Evolutionary conservation across 1,140 invertebrate species (phyloP), one percentile per base, ranked within the genome.

Genomic region (Holotrichia oblita): DNA sequence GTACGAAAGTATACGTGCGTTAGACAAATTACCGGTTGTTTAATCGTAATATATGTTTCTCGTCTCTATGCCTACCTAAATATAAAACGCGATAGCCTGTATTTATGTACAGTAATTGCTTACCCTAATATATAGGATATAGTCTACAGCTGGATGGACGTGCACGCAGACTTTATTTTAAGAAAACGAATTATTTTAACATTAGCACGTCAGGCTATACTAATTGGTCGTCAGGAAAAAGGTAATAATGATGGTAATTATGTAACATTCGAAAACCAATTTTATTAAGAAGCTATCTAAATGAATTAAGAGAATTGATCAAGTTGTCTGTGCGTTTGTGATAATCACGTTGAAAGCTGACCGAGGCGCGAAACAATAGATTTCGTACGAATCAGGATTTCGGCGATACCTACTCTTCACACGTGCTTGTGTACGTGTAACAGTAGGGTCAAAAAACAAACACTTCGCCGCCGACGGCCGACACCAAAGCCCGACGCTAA

Each of bases 11-110:
- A 55, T 55, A 55, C 7, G 48, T n/a, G 17, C 48, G 48, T 17
- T 55, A 17, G 14, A 17, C 48, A 55, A 55, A 55, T 55, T 55
- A 55, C 48, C 48, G 48, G 48, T 55, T 55, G 48, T 55, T 17
- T 55, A 55, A 55, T 55, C 6, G n/a, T 55, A 55, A 55, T 55
- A 55, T 55, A 55, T 55, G 48, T 55, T 55, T 55, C n/a, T 14
- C 14, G 14, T 44, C 9, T 44, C 8, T 44, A 10, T 44, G 7
- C 42, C 12, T 55, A 55, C 2, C 12, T n/a, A 55, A 6, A 55
- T 55, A 55, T n/a, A 55, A 17, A 55, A 55, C 14, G 48, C 48
- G 17, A 17, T 14, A 17, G 48, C 42, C 42, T 44, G 42, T 34
- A 34, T 34, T 34, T 44, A 44, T 14, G 42, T 44, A 44, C 42